A percentile compares a stretch with the other conserved stretches of the same genome.
phyloP scores from a whole-genome alignment of 2,888 invertebrate species.

The Thumatha senex region DNA sequence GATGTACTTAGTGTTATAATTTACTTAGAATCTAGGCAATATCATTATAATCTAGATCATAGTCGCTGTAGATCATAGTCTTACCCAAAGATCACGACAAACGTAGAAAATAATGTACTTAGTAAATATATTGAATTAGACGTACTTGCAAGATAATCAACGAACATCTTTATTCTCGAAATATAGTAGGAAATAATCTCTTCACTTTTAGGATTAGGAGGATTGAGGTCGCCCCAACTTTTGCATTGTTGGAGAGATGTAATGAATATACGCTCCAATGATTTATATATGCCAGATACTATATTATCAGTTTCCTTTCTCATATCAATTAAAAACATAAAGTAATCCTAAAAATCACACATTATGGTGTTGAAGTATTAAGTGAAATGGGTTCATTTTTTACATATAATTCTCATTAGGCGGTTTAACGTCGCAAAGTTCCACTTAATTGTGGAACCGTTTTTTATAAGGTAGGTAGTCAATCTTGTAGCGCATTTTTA shows the following conservation, averaged over 20 bases:
- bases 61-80: no score
- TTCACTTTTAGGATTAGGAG: conserved; percentile 69
- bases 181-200: conserved; percentile 65
- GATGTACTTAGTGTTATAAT: background rate
- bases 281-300: conserved; percentile 70
- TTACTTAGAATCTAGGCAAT: no score
- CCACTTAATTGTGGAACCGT: no score
- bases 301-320: conserved; percentile 68
- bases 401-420: no score
- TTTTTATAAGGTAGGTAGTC: no score
- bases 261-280: conserved; percentile 57
- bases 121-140: background rate
- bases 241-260: conserved; percentile 61
- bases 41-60: no score
- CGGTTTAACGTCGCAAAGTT: no score
- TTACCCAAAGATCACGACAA: no score
- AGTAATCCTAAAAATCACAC: conserved; percentile 61
- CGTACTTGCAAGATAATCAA: conserved; percentile 73
- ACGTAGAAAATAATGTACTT: background rate
- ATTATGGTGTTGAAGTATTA: no score
- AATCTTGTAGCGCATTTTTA: no score
- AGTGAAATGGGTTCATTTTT: no score
- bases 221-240: conserved; percentile 75
- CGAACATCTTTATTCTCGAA: conserved; percentile 71
- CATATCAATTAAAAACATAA: conserved; percentile 58